Conservation (phyloP, 64 coral and sea anemone species). For the Acropora tenuis region DNA sequence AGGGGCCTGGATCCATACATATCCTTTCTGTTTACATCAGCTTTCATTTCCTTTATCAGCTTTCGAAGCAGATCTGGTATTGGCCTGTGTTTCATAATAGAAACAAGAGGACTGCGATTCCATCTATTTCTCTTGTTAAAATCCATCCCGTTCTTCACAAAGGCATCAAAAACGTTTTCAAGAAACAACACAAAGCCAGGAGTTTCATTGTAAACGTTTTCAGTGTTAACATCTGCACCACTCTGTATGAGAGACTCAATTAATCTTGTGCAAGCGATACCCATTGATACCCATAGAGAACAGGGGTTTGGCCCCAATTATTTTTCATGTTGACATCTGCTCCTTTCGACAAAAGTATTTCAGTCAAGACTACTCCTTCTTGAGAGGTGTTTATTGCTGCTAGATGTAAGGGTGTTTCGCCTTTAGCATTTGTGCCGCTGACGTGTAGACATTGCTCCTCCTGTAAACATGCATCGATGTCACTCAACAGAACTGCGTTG, state of each 20-base stretch:
- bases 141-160: conserved; percentile 12
- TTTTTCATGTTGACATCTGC: conserved; percentile 34
- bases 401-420: conserved; percentile 39
- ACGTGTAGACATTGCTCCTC: neutral
- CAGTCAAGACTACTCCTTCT: neutral
- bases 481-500: conserved; percentile 9
- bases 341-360: conserved; percentile 5
- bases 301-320: conserved; percentile 35
- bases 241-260: conserved; percentile 23
- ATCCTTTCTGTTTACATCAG: conserved; percentile 26
- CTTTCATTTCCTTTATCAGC: neutral
- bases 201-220: conserved; percentile 51
- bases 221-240: neutral
- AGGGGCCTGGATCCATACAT: conserved; percentile 24
- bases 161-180: conserved; percentile 30
- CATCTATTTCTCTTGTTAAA: conserved; percentile 26
- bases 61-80: conserved; percentile 22
- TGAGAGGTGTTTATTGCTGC: conserved; percentile 18
- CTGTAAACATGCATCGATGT: conserved; percentile 1
- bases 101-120: conserved; percentile 38
- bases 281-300: conserved; percentile 27
- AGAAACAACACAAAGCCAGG: conserved; percentile 47
- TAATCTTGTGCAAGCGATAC: neutral
- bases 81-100: conserved; percentile 48
- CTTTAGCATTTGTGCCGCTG: conserved; percentile 7